phyloP scores from a whole-genome alignment of 2,797 vertebrate species.

The Scolopax bukidnonensis region DNA sequence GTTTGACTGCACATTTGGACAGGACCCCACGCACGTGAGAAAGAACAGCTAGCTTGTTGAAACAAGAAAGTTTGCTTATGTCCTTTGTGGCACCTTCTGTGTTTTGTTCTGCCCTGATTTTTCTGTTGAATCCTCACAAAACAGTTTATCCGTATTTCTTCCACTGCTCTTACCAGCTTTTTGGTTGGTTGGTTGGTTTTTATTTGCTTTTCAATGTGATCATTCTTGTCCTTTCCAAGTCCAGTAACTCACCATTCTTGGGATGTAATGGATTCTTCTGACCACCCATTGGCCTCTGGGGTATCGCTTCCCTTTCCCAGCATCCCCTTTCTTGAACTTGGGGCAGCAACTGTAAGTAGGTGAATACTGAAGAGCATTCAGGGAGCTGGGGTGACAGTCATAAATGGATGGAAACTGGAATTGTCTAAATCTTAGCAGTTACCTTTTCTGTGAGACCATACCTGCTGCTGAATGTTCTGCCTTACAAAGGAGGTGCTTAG shows the following conservation, averaged over 20 bases:
- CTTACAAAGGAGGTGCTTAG: not conserved
- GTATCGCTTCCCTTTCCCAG: not conserved
- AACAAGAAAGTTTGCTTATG: conserved; percentile 10
- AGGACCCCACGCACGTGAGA: not conserved
- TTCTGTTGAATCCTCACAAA: not conserved
- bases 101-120: not conserved
- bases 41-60: not conserved
- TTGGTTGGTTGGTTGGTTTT: not conserved
- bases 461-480: not conserved
- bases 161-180: not conserved
- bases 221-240: not conserved
- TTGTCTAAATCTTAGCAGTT: not conserved
- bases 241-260: not conserved
- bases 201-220: not conserved
- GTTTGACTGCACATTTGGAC: not conserved
- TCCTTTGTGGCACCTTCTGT: not conserved
- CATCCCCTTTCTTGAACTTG: not conserved
- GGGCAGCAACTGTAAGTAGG: not conserved
- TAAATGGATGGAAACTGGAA: not conserved
- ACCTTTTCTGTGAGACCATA: not conserved
- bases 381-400: not conserved
- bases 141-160: not conserved
- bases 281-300: not conserved
- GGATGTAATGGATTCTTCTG: not conserved
- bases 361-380: not conserved